These are phyloP conservation scores for Rotaria macrura DNA, from an alignment of 2,888 invertebrate genomes.

Conservation along the genomic window DNA sequence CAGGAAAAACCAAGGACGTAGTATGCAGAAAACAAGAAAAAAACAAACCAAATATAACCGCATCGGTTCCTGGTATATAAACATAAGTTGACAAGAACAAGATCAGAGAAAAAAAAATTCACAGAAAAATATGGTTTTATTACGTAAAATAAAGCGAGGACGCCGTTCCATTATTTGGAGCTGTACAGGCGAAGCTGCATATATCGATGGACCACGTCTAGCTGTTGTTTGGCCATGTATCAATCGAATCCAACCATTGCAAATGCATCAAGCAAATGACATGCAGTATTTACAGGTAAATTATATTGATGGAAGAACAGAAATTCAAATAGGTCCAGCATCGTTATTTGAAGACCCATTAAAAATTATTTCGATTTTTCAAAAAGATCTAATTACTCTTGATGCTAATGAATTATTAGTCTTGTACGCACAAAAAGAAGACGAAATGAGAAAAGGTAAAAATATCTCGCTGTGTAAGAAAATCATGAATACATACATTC, in stretches of 20 bases:
- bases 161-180: background rate
- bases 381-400: background rate
- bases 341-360: background rate
- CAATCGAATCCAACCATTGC: slow-evolving; percentile 36
- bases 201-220: slow-evolving; percentile 27
- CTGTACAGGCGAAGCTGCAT: slow-evolving; percentile 12
- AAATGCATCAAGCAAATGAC: slow-evolving; percentile 40
- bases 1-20: background rate
- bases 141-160: background rate
- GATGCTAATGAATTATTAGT: slow-evolving; percentile 20
- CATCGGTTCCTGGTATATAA: background rate
- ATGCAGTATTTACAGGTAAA: slow-evolving; percentile 41
- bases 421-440: background rate
- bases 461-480: slow-evolving; percentile 42
- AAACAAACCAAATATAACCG: background rate
- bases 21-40: background rate
- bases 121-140: background rate
- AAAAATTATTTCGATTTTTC: background rate
- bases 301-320: slow-evolving; percentile 40
- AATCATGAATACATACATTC: too few relatives aligned
- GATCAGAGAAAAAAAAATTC: background rate
- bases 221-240: background rate
- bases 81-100: background rate
- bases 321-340: slow-evolving; percentile 42
- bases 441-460: slow-evolving; percentile 42